Base-by-base conservation (phyloP, 2,797 vertebrate species). In the Myotis daubentonii region DNA sequence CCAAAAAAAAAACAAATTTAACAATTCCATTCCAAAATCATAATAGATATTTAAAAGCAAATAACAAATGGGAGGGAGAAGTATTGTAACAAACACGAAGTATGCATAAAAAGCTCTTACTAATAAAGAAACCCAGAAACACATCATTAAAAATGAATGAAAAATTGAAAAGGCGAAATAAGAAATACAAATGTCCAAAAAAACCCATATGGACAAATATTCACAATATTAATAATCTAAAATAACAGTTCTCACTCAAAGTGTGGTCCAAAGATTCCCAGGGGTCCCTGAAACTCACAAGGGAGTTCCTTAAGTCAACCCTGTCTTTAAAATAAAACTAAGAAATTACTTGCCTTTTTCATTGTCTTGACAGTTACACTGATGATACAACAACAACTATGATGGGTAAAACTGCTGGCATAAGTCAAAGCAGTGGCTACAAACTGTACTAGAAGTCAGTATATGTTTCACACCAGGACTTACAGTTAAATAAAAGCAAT, bases 31-130 rank as follows among this genome's bases (percentile, higher is more conserved):
- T 76, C 28, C 5, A 60, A 91, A 87, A 92, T 51, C 55, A 82
- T n/a, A 44, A 81, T 2, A 79, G 71, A 66, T 44, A 97, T 38
- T 76, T 44, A 47, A 86, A 85, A 91, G 25, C 80, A 91, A 89
- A 33, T 83, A 87, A 86, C 33, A 81, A 90, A 87, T 33, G 19
- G 57, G 22, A 49, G 30, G 9, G 1, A n/a, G 25, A 94, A 15
- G 12, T 12, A 41, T 80, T 71, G 28, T 41, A 89, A 87, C 13
- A 83, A 87, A 89, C 15, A 90, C 5, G 20, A 94, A 92, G 57
- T 49, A 93, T 38, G 38, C 80, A 47, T 68, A 76, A 71, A 89
- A 79, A 91, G 36, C 41, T 78, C 23, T 91, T 74, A 83, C 5
- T 38, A 75, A 87, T 91, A 55, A 79, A 44, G 65, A 53, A 83